A percentile compares a stretch with the other conserved stretches of the same genome.
Conservation (phyloP, 2,797 vertebrate species). For the Cyprinella venusta region DNA sequence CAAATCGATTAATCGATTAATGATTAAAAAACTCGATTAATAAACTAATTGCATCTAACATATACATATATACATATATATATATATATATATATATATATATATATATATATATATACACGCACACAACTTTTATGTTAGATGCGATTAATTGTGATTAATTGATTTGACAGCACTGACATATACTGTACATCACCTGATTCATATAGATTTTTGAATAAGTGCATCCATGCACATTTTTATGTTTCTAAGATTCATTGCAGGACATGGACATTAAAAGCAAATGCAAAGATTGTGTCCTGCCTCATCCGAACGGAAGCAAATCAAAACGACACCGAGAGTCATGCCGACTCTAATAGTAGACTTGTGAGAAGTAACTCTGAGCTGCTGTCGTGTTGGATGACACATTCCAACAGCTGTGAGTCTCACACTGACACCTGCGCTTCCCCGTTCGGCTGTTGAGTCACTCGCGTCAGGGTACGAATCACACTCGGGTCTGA, state of each 20-base stretch:
- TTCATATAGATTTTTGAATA: neutral
- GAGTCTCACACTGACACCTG: constrained; percentile 11
- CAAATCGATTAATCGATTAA: no score
- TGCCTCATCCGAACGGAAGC: neutral
- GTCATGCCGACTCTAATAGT: neutral
- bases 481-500: neutral
- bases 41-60: no score
- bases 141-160: no score
- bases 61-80: no score
- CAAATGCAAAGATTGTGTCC: neutral
- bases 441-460: neutral
- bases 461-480: neutral
- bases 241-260: neutral
- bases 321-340: neutral
- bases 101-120: no score
- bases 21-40: no score
- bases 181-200: no score
- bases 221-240: neutral
- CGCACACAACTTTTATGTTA: no score
- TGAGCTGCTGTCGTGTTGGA: constrained; percentile 8
- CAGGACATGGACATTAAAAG: neutral
- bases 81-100: no score
- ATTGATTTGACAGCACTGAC: no score
- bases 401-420: neutral
- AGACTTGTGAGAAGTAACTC: neutral